Conservation (phyloP, 2,797 vertebrate species). For the Phoxinus dragarum region DNA sequence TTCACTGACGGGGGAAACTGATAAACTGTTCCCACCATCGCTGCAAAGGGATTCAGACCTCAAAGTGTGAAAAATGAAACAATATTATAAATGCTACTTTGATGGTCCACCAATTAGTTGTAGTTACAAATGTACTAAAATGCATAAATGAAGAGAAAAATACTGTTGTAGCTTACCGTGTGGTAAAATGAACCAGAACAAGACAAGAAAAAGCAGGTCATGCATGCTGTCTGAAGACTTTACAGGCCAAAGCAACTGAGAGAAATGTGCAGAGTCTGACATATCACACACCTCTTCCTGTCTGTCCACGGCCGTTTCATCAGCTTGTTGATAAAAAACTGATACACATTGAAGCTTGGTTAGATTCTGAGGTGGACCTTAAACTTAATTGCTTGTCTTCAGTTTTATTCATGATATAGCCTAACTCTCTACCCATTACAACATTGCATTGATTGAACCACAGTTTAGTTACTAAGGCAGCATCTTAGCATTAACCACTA, state of each 20-base stretch:
- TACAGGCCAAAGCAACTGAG: background rate
- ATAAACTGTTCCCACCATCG: slow-evolving; percentile 2
- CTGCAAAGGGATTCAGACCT: background rate
- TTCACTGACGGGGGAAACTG: slow-evolving; percentile 30
- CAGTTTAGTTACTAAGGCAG: background rate
- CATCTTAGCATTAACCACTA: background rate
- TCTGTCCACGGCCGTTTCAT: background rate
- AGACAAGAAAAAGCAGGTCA: slow-evolving; percentile 1
- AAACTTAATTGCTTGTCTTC: background rate
- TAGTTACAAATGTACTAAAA: background rate
- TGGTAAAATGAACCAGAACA: background rate
- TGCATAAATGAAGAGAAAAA: background rate
- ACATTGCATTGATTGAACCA: background rate
- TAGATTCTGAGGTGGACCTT: background rate
- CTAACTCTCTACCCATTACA: background rate
- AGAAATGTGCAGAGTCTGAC: slow-evolving; percentile 8
- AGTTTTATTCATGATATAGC: background rate
- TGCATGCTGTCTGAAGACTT: slow-evolving; percentile 24
- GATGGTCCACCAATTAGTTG: background rate
- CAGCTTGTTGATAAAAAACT: background rate
- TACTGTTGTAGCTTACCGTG: slow-evolving; percentile 17
- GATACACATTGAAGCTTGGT: background rate
- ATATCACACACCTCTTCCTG: slow-evolving; percentile 21
- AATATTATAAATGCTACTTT: background rate
- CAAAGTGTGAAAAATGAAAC: background rate